A percentile compares a stretch with the other conserved stretches of the same genome.
phyloP scores from a whole-genome alignment of 1,140 invertebrate genomes.

The Sycobia sp. region DNA sequence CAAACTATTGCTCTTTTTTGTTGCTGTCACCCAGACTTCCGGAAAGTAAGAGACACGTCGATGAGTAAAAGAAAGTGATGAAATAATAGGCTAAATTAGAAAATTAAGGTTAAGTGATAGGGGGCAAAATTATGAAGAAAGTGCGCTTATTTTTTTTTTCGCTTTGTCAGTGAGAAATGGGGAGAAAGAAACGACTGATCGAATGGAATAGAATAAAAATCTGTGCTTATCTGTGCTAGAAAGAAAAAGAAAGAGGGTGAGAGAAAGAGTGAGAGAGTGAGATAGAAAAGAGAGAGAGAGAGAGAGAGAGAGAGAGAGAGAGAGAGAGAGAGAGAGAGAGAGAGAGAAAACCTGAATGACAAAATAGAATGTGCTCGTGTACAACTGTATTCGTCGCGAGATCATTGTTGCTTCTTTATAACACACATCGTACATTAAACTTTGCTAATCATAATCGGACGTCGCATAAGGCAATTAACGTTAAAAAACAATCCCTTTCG shows the following conservation, averaged over 20 bases:
- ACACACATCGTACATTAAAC: neutral
- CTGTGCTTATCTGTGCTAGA: too few species aligned
- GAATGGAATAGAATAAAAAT: too few species aligned
- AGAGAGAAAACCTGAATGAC: slow-evolving; percentile 12
- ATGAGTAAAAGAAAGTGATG: slow-evolving; percentile 16
- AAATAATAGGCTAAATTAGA: slow-evolving; percentile 9
- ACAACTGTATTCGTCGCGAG: slow-evolving; percentile 29
- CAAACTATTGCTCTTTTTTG: slow-evolving; percentile 39
- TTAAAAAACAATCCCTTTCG: neutral
- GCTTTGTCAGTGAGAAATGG: too few species aligned
- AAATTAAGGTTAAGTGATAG: neutral
- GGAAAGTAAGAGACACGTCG: slow-evolving; percentile 34
- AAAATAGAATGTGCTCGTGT: slow-evolving; percentile 1
- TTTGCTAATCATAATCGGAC: slow-evolving; percentile 16
- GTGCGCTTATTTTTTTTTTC: slow-evolving; percentile 35
- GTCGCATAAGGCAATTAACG: slow-evolving; percentile 6
- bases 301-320: slow-evolving; percentile 1
- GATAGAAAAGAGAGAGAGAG: neutral
- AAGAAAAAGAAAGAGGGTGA: slow-evolving; percentile 16
- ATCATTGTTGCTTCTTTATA: slow-evolving; percentile 29
- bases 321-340: neutral
- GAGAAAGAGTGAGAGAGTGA: neutral
- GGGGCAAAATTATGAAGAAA: neutral
- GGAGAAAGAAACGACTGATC: too few species aligned
- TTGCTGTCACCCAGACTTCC: slow-evolving; percentile 43